These are phyloP conservation scores for Luffia ferchaultella DNA, from an alignment of 2,888 invertebrate genomes.

Conservation along the genomic window DNA sequence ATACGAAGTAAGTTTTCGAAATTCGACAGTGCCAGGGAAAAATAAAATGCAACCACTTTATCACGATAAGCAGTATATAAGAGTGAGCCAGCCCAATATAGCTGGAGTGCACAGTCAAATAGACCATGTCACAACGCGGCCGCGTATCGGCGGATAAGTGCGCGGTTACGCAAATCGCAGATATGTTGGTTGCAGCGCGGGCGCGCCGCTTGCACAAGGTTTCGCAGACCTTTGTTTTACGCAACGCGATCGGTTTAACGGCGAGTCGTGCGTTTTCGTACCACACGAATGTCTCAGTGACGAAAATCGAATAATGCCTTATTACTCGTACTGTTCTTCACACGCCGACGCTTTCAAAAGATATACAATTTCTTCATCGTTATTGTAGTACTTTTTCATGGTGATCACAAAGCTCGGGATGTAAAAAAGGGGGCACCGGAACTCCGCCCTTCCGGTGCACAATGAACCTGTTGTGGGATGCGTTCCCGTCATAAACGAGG, in stretches of 20 bases:
- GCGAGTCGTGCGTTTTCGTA: conserved; percentile 60
- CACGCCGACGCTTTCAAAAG: background rate
- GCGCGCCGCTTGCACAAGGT: conserved; percentile 58
- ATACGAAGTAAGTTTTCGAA: no score
- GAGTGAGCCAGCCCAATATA: no score
- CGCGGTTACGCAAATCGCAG: conserved; percentile 65
- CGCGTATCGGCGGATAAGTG: conserved; percentile 59
- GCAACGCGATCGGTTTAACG: conserved; percentile 61
- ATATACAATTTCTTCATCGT: no score
- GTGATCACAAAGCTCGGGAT: conserved; percentile 25
- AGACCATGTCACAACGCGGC: conserved; percentile 55
- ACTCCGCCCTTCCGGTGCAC: conserved; percentile 20
- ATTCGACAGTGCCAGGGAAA: no score
- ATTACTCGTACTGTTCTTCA: background rate
- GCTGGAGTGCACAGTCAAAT: conserved; percentile 38
- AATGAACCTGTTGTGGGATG: conserved; percentile 29
- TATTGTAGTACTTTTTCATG: background rate
- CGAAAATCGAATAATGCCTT: background rate
- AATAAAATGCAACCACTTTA: no score
- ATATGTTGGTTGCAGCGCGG: conserved; percentile 59
- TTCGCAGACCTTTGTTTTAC: conserved; percentile 67
- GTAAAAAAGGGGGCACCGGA: conserved; percentile 23
- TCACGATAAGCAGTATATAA: no score
- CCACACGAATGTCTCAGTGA: conserved; percentile 15
- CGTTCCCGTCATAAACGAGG: conserved; percentile 18